A percentile compares a stretch with the other conserved stretches of the same genome.
phyloP scores from a whole-genome alignment of 1,140 invertebrate species.

The Triops cancriformis region DNA sequence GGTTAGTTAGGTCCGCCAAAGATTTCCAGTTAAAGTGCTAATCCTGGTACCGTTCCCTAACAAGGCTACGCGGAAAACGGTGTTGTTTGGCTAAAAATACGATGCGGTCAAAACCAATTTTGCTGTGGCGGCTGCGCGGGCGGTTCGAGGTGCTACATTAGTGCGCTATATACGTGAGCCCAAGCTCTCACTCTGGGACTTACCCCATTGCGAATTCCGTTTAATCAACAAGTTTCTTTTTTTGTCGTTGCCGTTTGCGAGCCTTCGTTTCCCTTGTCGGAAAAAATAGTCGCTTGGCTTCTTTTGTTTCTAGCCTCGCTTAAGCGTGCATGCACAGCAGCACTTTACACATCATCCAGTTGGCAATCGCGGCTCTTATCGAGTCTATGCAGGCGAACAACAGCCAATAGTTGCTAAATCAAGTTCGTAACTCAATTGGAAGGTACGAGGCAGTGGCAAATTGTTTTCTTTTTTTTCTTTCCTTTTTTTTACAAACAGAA shows the following conservation, averaged over 20 bases:
- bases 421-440: not conserved
- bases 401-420: not conserved
- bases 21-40: not conserved
- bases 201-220: constrained; percentile 9
- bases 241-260: not conserved
- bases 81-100: not conserved
- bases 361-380: not conserved
- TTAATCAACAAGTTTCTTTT: constrained; percentile 7
- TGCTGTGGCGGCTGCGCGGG: not conserved
- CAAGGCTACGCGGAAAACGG: not conserved
- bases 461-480: too few species aligned
- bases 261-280: not conserved
- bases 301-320: not conserved
- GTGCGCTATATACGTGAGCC: not conserved
- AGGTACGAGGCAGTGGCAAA: not conserved
- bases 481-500: not conserved
- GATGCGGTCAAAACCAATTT: not conserved
- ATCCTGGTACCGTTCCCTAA: not conserved
- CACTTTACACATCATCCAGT: constrained; percentile 1
- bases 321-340: not conserved
- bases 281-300: not conserved
- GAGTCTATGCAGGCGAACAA: too few species aligned
- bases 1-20: not conserved
- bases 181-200: not conserved
- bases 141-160: not conserved